phyloP scores from a whole-genome alignment of 1,140 invertebrate genomes.

The Orchestia grillus region DNA sequence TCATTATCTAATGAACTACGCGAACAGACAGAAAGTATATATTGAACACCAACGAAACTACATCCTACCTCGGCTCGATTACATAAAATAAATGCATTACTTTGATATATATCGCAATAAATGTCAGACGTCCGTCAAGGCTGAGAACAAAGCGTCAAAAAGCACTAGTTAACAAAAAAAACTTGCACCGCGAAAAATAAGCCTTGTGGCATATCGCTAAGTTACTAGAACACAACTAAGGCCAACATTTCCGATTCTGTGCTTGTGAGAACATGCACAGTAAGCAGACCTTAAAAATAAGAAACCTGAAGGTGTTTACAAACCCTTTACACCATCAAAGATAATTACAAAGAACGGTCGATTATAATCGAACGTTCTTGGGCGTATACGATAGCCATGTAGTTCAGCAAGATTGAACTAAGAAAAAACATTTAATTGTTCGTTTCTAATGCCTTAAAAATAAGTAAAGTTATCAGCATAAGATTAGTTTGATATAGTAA shows the following conservation, averaged over 20 bases:
- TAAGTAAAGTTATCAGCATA: neutral
- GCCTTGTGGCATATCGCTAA: neutral
- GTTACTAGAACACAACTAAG: neutral
- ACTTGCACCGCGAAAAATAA: neutral
- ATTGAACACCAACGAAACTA: neutral
- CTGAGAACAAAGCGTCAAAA: neutral
- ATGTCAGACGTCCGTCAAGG: too few species aligned
- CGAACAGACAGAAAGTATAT: neutral
- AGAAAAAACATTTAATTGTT: neutral
- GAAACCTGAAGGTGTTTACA: neutral
- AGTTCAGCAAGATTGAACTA: neutral
- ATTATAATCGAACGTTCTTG: too few species aligned
- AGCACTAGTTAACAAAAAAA: neutral
- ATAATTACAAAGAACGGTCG: too few species aligned
- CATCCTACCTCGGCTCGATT: neutral
- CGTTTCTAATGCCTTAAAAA: neutral
- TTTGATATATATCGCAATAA: neutral
- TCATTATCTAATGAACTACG: neutral
- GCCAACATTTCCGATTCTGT: too few species aligned
- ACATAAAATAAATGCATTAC: neutral
- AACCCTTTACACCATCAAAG: neutral
- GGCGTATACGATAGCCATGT: neutral
- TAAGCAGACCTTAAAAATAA: too few species aligned
- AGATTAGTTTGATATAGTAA: neutral
- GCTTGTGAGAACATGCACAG: too few species aligned